A percentile compares a stretch with the other conserved stretches of the same genome.
phyloP scores from a whole-genome alignment of 2,113 vertebrate species.

The Aegotheles bennettii region DNA sequence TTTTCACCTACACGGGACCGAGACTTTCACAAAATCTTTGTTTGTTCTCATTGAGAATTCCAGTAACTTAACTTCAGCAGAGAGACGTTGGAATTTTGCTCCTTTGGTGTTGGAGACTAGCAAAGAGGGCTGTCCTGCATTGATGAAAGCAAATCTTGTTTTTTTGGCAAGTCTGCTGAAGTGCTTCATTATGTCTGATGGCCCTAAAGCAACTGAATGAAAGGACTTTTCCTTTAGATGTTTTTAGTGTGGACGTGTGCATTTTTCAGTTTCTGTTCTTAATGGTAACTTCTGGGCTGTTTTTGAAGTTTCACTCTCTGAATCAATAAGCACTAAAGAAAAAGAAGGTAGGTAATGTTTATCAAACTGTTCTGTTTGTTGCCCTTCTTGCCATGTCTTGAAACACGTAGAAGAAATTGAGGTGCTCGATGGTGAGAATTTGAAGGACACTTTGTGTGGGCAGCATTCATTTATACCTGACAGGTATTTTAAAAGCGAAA shows the following conservation, averaged over 20 bases:
- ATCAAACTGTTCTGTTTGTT: background rate
- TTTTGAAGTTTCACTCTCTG: background rate
- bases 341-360: background rate
- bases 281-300: background rate
- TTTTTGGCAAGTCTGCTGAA: background rate
- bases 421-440: background rate
- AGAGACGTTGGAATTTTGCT: background rate
- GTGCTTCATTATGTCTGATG: background rate
- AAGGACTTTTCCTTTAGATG: background rate
- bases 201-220: background rate
- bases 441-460: background rate
- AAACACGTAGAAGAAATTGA: background rate
- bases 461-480: background rate
- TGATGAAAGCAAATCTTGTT: background rate
- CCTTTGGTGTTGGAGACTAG: background rate
- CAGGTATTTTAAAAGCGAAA: background rate
- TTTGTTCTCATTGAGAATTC: background rate
- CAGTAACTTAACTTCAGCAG: background rate
- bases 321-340: background rate
- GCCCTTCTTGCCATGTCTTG: background rate
- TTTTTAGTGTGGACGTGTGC: background rate
- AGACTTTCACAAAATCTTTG: background rate
- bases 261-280: background rate
- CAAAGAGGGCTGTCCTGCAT: background rate
- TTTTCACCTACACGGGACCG: background rate